Percentiles rank a stretch among this genome's conserved stretches.
phyloP scores from a whole-genome alignment of 2,888 invertebrate species.

The Strigamia transsilvanica region DNA sequence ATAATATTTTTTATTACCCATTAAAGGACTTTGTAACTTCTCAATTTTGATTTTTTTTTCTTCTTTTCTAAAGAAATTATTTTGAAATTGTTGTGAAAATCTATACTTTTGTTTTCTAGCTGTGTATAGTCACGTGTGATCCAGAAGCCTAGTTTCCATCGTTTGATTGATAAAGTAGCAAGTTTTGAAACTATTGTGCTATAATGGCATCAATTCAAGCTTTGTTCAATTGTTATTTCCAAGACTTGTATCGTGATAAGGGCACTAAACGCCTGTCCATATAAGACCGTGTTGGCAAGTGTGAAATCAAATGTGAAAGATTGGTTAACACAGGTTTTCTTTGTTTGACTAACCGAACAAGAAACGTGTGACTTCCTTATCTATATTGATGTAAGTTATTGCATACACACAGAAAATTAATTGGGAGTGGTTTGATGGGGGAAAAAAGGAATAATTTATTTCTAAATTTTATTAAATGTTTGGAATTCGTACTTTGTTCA shows the following conservation, averaged over 20 bases:
- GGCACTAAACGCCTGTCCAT: no score
- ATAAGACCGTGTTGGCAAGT: no score
- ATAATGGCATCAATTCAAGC: not conserved
- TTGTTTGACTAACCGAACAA: no score
- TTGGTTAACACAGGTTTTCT: no score
- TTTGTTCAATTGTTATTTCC: not conserved
- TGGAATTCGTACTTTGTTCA: conserved; percentile 29
- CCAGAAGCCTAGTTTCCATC: not conserved
- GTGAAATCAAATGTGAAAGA: no score
- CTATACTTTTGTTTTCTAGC: not conserved
- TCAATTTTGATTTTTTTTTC: not conserved
- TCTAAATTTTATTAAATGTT: not conserved
- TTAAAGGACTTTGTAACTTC: not conserved
- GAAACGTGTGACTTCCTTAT: no score
- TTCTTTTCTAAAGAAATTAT: no score
- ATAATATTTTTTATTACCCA: conserved; percentile 1
- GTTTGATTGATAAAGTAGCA: not conserved
- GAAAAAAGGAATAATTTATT: no score
- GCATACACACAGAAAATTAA: no score
- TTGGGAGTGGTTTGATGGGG: not conserved
- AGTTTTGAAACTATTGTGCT: not conserved
- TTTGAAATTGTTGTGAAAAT: not conserved
- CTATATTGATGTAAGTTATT: no score
- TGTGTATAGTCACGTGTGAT: not conserved
- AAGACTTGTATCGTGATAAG: no score